Evolutionary conservation across 2,797 vertebrate species (phyloP).

Genomic region (Selene dorsalis): DNA sequence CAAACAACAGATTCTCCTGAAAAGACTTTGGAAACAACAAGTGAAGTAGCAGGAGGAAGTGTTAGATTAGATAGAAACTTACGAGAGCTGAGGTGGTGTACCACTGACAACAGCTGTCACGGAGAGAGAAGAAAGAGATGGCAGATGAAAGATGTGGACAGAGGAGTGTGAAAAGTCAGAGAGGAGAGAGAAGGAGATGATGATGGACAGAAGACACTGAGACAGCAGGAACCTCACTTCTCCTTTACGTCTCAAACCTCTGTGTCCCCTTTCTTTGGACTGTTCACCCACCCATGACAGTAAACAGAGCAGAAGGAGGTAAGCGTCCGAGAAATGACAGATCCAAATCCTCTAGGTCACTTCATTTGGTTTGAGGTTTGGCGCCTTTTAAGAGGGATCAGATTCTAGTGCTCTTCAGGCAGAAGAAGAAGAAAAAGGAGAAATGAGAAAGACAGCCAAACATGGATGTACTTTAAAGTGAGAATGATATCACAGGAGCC

Average conservation of each 20-base stretch:
- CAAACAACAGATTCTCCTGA: slow-evolving; percentile 10
- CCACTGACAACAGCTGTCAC: neutral
- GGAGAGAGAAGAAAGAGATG: neutral
- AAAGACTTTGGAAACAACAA: slow-evolving; percentile 12
- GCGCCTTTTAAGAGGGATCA: neutral
- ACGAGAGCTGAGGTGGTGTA: slow-evolving; percentile 2
- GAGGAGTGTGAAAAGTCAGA: neutral
- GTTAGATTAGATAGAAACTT: neutral
- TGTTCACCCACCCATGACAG: neutral
- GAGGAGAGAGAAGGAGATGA: neutral
- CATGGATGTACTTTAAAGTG: neutral
- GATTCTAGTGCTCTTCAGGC: neutral
- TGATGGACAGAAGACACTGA: neutral
- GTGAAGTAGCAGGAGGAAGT: neutral
- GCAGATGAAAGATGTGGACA: neutral
- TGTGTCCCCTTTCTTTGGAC: neutral
- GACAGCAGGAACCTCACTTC: neutral
- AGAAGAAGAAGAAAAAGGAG: neutral
- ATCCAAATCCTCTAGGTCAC: neutral
- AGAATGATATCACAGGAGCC: neutral
- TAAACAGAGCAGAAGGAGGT: neutral
- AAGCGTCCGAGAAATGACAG: neutral
- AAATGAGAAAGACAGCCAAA: neutral
- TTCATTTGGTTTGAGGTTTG: neutral
- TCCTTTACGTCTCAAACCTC: neutral